Conservation (phyloP, 1,140 invertebrate genomes). For the Drusus annulatus region DNA sequence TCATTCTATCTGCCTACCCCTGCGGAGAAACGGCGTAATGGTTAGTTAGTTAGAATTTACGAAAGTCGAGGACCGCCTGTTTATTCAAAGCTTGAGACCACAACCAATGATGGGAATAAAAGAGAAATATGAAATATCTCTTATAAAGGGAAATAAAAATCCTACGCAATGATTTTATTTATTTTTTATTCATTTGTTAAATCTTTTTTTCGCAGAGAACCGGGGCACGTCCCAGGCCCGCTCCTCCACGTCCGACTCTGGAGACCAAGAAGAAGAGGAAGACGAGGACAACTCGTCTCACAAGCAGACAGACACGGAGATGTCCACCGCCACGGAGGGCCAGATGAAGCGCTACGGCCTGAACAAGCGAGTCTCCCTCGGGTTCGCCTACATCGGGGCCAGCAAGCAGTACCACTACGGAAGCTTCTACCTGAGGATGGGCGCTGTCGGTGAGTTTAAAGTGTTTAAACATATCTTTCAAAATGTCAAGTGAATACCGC, state of each 20-base stretch:
- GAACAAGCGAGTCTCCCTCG: conserved; percentile 67
- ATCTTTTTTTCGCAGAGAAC: conserved; percentile 44
- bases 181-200: conserved; percentile 22
- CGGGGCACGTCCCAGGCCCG: conserved; percentile 36
- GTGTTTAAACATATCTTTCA: no score
- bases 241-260: conserved; percentile 67
- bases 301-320: conserved; percentile 73
- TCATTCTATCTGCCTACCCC: no score
- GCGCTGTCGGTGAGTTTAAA: conserved; percentile 83
- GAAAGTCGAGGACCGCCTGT: no score
- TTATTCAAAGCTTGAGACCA: no score
- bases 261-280: conserved; percentile 68
- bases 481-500: no score
- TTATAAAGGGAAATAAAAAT: no score
- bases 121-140: no score
- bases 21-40: no score
- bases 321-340: conserved; percentile 69
- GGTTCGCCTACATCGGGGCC: conserved; percentile 64
- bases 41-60: no score
- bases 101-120: no score
- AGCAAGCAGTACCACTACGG: conserved; percentile 84
- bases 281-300: conserved; percentile 62
- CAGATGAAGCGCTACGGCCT: conserved; percentile 36
- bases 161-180: conserved; percentile 3
- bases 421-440: conserved; percentile 94